Evolutionary conservation across 1,140 invertebrate genomes (phyloP), one percentile per base, ranked within the genome.

Genomic region (Cotesia chilonis): DNA sequence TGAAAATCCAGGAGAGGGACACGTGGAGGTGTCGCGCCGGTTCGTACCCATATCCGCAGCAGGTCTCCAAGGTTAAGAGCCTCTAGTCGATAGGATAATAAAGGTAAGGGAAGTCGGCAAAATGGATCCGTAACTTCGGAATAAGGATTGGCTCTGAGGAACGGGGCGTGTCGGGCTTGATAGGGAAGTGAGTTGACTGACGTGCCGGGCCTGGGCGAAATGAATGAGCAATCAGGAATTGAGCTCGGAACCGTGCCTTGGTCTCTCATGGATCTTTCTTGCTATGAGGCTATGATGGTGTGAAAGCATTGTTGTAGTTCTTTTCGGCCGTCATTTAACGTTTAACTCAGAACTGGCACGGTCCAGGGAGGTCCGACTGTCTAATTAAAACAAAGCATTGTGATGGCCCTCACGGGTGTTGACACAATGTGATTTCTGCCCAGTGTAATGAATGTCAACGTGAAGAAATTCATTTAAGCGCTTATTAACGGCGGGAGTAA

Each of bases 361-460:
- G 91, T 92, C 92, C 87, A 88, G 89, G 90, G 89, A 90, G 91
- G 91, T 92, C 90, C 89, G 90, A 92, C 91, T 92, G 91, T 92
- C 90, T 93, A 93, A 93, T 94, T 93, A 93, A 94, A 94, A 93
- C 92, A 93, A 92, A 94, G 92, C 92, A 93, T 93, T 92, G 91
- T 89, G 91, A 93, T 92, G 28, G 28, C 28, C 28, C 57, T 14
- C 14, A 14, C 14, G 57, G 68, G 36, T 87, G 88, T 88, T 92
- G 89, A 91, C 90, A 89, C 89, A 90, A 90, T 91, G 90, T 91
- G 89, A 91, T 92, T 92, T 92, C 91, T 92, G 90, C 91, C 14
- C 90, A 92, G 91, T 92, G 91, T 90, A 91, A 87, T 91, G 91
- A 92, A 91, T 92, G 90, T 91, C 89, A 90, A 89, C 81, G 85